Conservation (phyloP, 2,113 vertebrate species). For the Megaceryle maxima region DNA sequence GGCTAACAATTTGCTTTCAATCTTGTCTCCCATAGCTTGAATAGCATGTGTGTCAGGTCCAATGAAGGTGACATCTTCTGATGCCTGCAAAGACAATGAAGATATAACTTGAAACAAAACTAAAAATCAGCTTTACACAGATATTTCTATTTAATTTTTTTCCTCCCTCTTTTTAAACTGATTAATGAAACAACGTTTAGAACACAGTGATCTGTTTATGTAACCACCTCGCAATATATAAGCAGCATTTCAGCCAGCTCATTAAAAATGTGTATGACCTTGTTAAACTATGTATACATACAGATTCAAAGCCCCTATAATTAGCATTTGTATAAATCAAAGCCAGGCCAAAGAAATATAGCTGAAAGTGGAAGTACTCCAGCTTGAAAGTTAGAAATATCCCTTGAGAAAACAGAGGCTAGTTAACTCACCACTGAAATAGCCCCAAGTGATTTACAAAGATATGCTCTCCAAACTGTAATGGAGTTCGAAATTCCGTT, state of each 20-base stretch:
- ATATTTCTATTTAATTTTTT: conserved; percentile 7
- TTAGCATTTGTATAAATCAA: conserved; percentile 59
- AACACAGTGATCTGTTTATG: not conserved
- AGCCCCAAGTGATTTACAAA: conserved; percentile 4
- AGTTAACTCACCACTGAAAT: not conserved
- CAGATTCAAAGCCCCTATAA: conserved; percentile 38
- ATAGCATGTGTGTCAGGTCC: conserved; percentile 92
- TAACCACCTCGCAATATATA: conserved; percentile 8
- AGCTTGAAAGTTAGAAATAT: conserved; percentile 13
- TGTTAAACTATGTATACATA: conserved; percentile 31
- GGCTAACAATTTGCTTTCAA: conserved; percentile 96
- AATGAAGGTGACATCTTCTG: conserved; percentile 91
- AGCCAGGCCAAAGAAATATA: conserved; percentile 35
- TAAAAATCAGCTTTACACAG: conserved; percentile 35
- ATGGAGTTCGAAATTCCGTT: not conserved
- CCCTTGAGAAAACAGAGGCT: conserved; percentile 3
- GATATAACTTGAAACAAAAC: conserved; percentile 78
- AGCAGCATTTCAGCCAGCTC: conserved; percentile 11
- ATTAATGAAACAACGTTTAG: not conserved
- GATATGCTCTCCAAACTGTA: not conserved
- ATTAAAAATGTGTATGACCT: conserved; percentile 52
- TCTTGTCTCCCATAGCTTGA: conserved; percentile 96
- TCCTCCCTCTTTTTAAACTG: not conserved
- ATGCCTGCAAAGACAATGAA: conserved; percentile 87
- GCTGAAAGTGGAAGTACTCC: conserved; percentile 16